Percentiles rank a stretch among this genome's conserved stretches.
Conservation (phyloP, 2,113 vertebrate species). For the Rhinoptilus africanus region DNA sequence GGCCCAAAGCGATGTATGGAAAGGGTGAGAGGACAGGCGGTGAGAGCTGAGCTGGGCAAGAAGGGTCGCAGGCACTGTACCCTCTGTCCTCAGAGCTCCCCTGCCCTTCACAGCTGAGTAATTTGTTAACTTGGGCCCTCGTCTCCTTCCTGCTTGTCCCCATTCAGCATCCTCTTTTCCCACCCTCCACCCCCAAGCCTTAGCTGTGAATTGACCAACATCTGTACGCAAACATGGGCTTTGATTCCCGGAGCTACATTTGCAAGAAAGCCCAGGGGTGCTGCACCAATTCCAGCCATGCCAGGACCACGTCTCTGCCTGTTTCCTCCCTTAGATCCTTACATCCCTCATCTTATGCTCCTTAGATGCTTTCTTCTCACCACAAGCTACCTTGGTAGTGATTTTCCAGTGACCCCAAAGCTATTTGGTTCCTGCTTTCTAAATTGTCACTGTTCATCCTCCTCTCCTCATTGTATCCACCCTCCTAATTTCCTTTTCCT, state of each 20-base stretch:
- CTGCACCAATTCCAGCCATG: background rate
- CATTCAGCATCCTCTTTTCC: background rate
- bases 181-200: background rate
- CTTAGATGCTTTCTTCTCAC: background rate
- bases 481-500: background rate
- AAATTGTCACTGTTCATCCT: background rate
- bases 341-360: background rate
- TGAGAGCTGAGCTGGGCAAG: background rate
- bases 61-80: background rate
- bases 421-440: background rate
- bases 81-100: background rate
- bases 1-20: accelerated
- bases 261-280: background rate
- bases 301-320: background rate
- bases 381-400: background rate
- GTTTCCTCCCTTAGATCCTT: background rate
- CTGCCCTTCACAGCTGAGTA: background rate
- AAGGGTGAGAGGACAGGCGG: accelerated
- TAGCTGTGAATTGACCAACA: background rate
- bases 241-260: background rate
- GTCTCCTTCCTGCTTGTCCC: background rate
- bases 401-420: background rate
- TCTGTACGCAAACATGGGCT: background rate
- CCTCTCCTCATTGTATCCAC: background rate
- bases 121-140: background rate